phyloP scores from a whole-genome alignment of 2,797 vertebrate species.

The Acanthornis magna region DNA sequence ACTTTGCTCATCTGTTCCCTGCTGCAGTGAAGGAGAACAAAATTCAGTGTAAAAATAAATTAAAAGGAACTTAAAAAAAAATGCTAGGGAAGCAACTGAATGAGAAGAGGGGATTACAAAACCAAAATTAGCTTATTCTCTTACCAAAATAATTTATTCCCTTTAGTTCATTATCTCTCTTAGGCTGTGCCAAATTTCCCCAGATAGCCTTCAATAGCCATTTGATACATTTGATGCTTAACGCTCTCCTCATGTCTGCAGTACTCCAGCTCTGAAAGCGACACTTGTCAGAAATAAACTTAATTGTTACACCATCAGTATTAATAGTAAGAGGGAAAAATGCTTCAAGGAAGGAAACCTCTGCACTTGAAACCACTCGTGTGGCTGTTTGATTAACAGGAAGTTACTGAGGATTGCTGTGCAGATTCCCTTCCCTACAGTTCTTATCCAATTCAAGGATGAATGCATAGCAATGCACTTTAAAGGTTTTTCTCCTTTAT shows the following conservation, averaged over 20 bases:
- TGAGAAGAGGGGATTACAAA: not conserved
- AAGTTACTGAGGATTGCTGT: not conserved
- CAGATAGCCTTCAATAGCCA: not conserved
- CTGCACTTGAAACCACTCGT: not conserved
- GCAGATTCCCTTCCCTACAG: not conserved
- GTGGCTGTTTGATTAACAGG: not conserved
- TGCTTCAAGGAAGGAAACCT: slow-evolving; percentile 20
- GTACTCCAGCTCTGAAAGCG: slow-evolving; percentile 16
- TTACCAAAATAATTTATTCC: not conserved
- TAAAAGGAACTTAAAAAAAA: not conserved
- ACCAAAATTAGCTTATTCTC: not conserved
- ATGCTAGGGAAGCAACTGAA: not conserved
- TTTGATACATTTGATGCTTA: slow-evolving; percentile 26
- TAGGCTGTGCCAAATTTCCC: not conserved
- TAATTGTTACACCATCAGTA: not conserved
- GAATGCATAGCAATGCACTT: not conserved
- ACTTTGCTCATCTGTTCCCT: not conserved
- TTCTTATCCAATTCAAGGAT: not conserved
- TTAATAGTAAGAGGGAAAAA: slow-evolving; percentile 30
- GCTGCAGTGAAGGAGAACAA: not conserved
- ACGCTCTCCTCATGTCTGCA: not conserved
- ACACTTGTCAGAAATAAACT: slow-evolving; percentile 11
- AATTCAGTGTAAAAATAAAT: slow-evolving; percentile 16
- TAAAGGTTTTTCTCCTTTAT: not conserved
- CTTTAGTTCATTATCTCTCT: slow-evolving; percentile 3